Base-by-base conservation (phyloP, 2,888 invertebrate species). In the Campaea margaritaria region DNA sequence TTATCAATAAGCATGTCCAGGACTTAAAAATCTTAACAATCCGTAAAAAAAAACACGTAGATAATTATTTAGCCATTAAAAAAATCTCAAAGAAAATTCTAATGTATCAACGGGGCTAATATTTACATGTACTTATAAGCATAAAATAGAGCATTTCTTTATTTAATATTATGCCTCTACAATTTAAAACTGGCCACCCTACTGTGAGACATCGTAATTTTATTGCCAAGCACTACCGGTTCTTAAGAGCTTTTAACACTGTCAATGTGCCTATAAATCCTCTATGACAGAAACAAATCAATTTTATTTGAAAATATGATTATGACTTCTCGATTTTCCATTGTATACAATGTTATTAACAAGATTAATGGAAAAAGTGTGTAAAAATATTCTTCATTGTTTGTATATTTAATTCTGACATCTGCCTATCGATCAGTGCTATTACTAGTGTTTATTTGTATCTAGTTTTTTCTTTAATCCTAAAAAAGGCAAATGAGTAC, bases 211-310 rank as follows among this genome's bases (percentile, higher is more conserved):
- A 65, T 59, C 58, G 46, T 45, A 63, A 10, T 21, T 3, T 10
- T 9, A 66, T 57, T 64, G 52, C 66, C 58, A 61, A 62, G 36
- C 44, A 71, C 64, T 73, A 78, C 76, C 73, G 73, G 74, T 72
- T 73, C 58, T 59, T 69, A 55, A 34, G 49, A 67, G 61, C 57
- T 64, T 64, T 64, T 50, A 55, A 52, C 51, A 55, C 61, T 64
- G 69, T 58, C 65, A 69, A 63, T 66, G 67, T 53, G 38, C 69
- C 55, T 63, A 66, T 69, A 53, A 63, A 67, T 69, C 61, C 34
- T 57, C n/a, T 28, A 41, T 31, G 52, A 43, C 51, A 63, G 55
- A 62, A 67, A 65, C 63, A 69, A 65, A 67, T 69, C 59, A 64
- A 58, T 65, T 48, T 36, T 52, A 59, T 49, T 28, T 27, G 31